A percentile compares a stretch with the other conserved stretches of the same genome.
Evolutionary conservation across 2,113 vertebrate species (phyloP).

Genomic region (Calidris pygmaea): DNA sequence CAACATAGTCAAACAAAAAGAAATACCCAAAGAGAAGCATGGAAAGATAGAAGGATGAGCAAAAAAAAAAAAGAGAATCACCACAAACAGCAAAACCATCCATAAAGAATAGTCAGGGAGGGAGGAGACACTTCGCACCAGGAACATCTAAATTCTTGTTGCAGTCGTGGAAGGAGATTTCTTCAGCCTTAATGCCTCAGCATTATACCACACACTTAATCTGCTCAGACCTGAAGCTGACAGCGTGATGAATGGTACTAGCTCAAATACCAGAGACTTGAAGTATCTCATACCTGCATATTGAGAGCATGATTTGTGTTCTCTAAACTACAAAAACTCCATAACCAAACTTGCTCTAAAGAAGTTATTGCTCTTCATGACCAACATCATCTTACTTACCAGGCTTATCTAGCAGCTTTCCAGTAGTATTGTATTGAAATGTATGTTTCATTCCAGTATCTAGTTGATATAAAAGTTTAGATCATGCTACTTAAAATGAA

Average conservation of each 20-base stretch:
- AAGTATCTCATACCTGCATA: not conserved
- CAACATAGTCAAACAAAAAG: not conserved
- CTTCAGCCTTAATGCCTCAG: not conserved
- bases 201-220: not conserved
- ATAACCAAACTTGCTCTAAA: not conserved
- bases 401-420: not conserved
- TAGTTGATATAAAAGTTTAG: not conserved
- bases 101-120: rapidly evolving
- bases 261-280: not conserved
- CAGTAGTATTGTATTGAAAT: not conserved
- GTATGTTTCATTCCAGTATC: not conserved
- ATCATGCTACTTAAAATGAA: not conserved
- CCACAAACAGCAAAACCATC: not conserved
- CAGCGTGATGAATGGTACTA: not conserved
- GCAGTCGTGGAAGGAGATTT: not conserved
- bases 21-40: not conserved
- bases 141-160: not conserved
- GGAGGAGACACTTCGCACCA: not conserved
- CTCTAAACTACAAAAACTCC: not conserved
- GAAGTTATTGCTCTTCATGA: not conserved
- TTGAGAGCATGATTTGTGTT: not conserved
- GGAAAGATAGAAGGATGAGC: not conserved
- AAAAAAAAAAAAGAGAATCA: not conserved
- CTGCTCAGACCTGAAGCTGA: not conserved
- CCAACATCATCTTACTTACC: not conserved